Evolutionary conservation across 2,113 vertebrate species (phyloP), one percentile per base, ranked within the genome.

Genomic region (Myocastor coypus): DNA sequence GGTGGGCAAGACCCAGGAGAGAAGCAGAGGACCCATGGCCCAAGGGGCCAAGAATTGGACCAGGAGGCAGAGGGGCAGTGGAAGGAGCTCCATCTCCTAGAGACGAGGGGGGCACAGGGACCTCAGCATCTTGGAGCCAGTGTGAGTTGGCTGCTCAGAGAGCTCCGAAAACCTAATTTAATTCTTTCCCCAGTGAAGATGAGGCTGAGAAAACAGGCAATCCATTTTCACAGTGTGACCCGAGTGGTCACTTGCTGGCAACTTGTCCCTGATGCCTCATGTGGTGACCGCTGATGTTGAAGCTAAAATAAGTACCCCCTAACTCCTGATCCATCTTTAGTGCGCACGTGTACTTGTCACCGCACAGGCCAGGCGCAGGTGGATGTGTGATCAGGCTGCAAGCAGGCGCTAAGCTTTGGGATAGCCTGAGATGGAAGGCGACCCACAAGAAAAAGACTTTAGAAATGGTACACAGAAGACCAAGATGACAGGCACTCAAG

Each of bases 321-420:
- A 57, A 57, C 16, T 17, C 55, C 55, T 57, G 55, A 24, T 16
- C 34, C 17, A n/a, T 37, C 34, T 37, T 17, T 1, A 5, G 3
- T 2, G 3, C 5, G 42, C 22, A 24, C 0, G 3, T 0, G n/a
- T 1, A 1, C 42, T 4, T 3, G 26, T 11, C 4, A 85, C 9
- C 11, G 5, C 24, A 1, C 42, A 37, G 16, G 83, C 83, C 4
- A 7, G n/a, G 20, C 71, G 37, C 19, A 1, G 16, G 30, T 7
- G 7, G 68, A 37, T 19, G 66, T 17, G 9, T 1, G 68, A 17
- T 71, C 68, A 71, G 68, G 19, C 66, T 69, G 66, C 6, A 3
- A 32, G 34, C 34, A 7, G 66, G 66, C 34, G 66, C 66, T n/a
- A 30, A 34, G 30, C 66, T 66, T 13, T 66, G 64, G 12, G 64